Evolutionary conservation across 2,797 vertebrate genomes (phyloP).

Genomic region (Sebastes cheni): DNA sequence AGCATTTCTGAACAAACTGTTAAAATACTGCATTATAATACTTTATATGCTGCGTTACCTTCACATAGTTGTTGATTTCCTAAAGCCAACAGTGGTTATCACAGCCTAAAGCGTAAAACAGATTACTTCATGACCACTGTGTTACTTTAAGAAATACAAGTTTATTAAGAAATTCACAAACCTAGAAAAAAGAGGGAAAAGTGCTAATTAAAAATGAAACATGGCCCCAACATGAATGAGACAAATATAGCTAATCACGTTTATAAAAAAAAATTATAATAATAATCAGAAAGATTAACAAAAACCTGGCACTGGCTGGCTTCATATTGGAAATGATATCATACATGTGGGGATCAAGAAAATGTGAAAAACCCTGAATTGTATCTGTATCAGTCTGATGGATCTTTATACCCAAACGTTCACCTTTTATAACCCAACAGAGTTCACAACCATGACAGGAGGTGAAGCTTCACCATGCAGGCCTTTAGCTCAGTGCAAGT

Average conservation of each 20-base stretch:
- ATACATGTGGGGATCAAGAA: slow-evolving; percentile 59
- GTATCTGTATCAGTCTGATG: slow-evolving; percentile 24
- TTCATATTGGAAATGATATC: slow-evolving; percentile 64
- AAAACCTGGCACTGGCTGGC: slow-evolving; percentile 73
- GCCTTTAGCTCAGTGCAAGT: slow-evolving; percentile 32
- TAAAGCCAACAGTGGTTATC: slow-evolving; percentile 34
- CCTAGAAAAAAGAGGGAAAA: slow-evolving; percentile 79
- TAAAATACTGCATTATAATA: neutral
- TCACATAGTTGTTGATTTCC: neutral
- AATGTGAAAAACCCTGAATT: slow-evolving; percentile 69
- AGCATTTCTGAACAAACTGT: neutral
- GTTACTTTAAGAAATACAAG: slow-evolving; percentile 79
- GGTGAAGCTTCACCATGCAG: slow-evolving; percentile 28
- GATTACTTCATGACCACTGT: slow-evolving; percentile 69
- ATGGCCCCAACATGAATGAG: slow-evolving; percentile 81
- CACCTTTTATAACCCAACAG: slow-evolving; percentile 42
- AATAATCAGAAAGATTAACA: slow-evolving; percentile 70
- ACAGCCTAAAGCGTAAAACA: slow-evolving; percentile 51
- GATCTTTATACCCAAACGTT: slow-evolving; percentile 29
- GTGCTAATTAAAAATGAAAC: slow-evolving; percentile 86
- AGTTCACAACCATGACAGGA: slow-evolving; percentile 21
- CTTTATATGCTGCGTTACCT: neutral
- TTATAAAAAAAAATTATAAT: slow-evolving; percentile 59
- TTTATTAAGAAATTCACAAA: slow-evolving; percentile 87
- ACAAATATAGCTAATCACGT: slow-evolving; percentile 75